Evolutionary conservation across 2,888 invertebrate genomes (phyloP).

Genomic region (Enchytraeus crypticus): DNA sequence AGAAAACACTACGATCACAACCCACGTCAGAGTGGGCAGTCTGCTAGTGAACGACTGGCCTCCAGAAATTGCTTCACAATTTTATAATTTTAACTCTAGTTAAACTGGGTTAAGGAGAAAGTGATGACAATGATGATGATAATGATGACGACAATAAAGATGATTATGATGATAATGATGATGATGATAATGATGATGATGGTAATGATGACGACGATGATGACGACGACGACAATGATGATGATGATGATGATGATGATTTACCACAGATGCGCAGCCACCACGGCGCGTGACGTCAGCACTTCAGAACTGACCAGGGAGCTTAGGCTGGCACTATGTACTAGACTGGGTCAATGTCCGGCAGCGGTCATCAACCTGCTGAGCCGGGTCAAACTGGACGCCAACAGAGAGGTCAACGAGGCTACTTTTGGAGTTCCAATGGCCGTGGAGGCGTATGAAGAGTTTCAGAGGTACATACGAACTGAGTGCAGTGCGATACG

Average conservation of each 20-base stretch:
- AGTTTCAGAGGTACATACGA: conserved; percentile 25
- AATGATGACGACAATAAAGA: too few relatives aligned
- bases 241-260: background rate
- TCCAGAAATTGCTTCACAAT: too few relatives aligned
- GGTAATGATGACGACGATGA: background rate
- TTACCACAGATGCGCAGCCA: conserved; percentile 3
- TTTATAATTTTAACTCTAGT: too few relatives aligned
- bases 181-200: background rate
- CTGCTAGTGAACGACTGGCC: too few relatives aligned
- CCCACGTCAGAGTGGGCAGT: too few relatives aligned
- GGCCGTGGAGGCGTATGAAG: conserved; percentile 20
- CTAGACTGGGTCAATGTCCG: conserved; percentile 1
- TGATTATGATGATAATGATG: background rate
- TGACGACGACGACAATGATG: background rate
- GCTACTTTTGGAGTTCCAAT: conserved; percentile 9
- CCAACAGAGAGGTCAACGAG: conserved; percentile 11
- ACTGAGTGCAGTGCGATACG: conserved; percentile 16
- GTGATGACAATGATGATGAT: background rate
- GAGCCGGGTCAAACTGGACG: conserved; percentile 10
- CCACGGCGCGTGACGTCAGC: background rate
- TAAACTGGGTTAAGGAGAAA: too few relatives aligned
- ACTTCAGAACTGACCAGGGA: conserved; percentile 5
- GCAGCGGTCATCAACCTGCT: conserved; percentile 11
- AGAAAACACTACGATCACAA: too few relatives aligned
- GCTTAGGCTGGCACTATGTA: conserved; percentile 2